Conservation (phyloP, 2,797 vertebrate genomes). For the Micromesistius poutassou region DNA sequence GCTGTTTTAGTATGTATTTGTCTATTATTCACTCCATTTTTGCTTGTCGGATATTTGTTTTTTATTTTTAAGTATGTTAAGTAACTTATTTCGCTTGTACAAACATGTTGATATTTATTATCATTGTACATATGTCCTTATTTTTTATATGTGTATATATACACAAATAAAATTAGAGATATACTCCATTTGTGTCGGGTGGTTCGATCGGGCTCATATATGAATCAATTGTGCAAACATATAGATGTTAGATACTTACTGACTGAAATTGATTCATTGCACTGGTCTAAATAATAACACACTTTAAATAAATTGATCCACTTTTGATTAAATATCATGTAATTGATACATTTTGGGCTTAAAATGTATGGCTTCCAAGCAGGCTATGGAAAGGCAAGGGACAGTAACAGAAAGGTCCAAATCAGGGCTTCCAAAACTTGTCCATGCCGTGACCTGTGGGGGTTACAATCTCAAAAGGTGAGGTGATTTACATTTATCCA, state of each 20-base stretch:
- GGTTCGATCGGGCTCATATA: conserved; percentile 6
- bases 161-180: conserved; percentile 81
- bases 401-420: too few species aligned
- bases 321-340: too few species aligned
- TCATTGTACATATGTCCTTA: conserved; percentile 84
- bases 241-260: neutral
- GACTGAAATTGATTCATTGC: too few species aligned
- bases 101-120: conserved; percentile 85
- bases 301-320: too few species aligned
- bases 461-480: too few species aligned
- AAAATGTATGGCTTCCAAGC: too few species aligned
- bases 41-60: conserved; percentile 60
- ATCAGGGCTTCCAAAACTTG: too few species aligned
- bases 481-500: too few species aligned
- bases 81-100: conserved; percentile 85
- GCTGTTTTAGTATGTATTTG: conserved; percentile 48
- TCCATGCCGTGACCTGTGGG: too few species aligned
- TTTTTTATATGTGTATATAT: conserved; percentile 85
- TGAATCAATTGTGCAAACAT: neutral
- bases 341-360: too few species aligned
- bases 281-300: too few species aligned
- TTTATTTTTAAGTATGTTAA: conserved; percentile 73
- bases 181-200: conserved; percentile 48
- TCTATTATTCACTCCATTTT: conserved; percentile 47
- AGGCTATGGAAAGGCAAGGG: too few species aligned